Conservation (phyloP, 2,113 vertebrate genomes). For the Buteo buteo region DNA sequence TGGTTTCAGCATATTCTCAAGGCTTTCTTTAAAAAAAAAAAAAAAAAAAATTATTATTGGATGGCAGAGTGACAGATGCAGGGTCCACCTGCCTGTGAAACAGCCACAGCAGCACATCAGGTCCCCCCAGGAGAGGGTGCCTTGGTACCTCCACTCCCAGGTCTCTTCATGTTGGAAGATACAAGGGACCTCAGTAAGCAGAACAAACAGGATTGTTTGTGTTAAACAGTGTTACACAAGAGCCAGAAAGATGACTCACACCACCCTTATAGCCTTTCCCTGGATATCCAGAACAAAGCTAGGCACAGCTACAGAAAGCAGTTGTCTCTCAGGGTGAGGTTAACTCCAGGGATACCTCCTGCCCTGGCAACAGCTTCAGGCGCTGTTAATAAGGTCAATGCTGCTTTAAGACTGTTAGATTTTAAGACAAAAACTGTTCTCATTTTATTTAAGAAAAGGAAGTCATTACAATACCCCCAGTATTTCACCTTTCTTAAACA, state of each 20-base stretch:
- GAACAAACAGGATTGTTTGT: background rate
- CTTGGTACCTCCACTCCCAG: background rate
- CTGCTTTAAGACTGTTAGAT: background rate
- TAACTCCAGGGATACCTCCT: background rate
- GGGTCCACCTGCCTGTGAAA: background rate
- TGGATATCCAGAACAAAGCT: background rate
- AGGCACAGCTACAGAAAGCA: background rate
- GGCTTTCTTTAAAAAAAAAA: background rate
- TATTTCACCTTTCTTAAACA: background rate
- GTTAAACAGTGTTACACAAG: background rate
- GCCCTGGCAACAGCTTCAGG: background rate
- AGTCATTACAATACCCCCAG: background rate
- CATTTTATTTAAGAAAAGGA: background rate
- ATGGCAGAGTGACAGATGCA: background rate
- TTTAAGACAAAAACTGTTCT: background rate
- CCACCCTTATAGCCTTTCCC: background rate
- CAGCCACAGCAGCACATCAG: background rate
- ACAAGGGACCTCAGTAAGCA: background rate
- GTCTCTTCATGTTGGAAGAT: background rate
- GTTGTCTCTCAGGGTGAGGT: background rate
- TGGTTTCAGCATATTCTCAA: background rate
- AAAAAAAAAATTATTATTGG: fast-evolving
- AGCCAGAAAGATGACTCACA: background rate
- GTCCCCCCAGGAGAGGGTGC: background rate
- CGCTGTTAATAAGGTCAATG: fast-evolving